These are phyloP conservation scores for Argyrosomus regius DNA, from an alignment of 2,797 vertebrate genomes.

Conservation along the genomic window DNA sequence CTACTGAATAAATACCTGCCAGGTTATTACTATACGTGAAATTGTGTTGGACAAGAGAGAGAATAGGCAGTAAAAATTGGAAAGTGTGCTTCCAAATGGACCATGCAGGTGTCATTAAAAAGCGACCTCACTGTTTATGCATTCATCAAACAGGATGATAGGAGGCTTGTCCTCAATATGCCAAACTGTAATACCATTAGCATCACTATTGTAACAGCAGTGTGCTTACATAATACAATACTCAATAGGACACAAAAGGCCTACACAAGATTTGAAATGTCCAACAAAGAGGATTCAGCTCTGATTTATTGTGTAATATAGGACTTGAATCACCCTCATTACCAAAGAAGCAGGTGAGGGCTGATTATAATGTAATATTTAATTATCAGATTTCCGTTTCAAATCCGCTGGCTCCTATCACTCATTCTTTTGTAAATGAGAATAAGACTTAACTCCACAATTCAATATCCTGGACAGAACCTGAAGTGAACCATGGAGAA, in stretches of 20 bases:
- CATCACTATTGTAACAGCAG: slow-evolving; percentile 25
- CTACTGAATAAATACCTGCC: no score
- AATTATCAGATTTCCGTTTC: slow-evolving; percentile 24
- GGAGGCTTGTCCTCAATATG: slow-evolving; percentile 4
- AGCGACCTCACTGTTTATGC: slow-evolving; percentile 59
- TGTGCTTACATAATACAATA: slow-evolving; percentile 32
- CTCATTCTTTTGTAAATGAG: slow-evolving; percentile 18
- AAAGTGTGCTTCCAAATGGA: slow-evolving; percentile 17
- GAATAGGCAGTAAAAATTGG: slow-evolving; percentile 9
- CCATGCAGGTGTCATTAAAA: slow-evolving; percentile 67
- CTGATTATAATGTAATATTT: slow-evolving; percentile 25
- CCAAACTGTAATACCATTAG: slow-evolving; percentile 29
- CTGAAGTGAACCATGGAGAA: slow-evolving; percentile 2
- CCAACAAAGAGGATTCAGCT: slow-evolving; percentile 35
- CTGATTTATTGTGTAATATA: slow-evolving; percentile 43
- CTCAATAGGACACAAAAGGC: slow-evolving; percentile 24
- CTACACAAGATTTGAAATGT: slow-evolving; percentile 11
- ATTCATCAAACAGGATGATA: slow-evolving; percentile 55
- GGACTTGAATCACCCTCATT: slow-evolving; percentile 30
- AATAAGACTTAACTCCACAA: neutral
- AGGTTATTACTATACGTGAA: neutral
- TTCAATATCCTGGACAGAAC: neutral
- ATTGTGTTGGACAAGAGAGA: neutral
- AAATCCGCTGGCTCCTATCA: neutral
- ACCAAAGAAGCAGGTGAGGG: slow-evolving; percentile 10